phyloP scores from a whole-genome alignment of 2,888 invertebrate genomes.

The Dryocosmus kuriphilus region DNA sequence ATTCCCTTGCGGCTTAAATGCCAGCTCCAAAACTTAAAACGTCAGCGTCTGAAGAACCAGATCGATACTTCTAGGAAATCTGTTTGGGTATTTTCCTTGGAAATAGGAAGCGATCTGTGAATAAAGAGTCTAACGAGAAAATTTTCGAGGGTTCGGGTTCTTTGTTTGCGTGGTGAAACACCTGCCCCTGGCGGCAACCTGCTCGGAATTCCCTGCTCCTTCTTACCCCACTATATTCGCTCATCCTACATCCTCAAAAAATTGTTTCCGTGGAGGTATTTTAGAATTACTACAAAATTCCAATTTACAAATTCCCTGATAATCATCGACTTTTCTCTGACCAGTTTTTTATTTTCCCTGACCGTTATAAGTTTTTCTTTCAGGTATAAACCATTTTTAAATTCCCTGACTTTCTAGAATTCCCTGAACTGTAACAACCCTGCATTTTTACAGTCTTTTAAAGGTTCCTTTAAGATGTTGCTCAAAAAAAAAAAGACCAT shows the following conservation, averaged over 20 bases:
- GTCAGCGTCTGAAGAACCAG: background rate
- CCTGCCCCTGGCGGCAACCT: slow-evolving; percentile 67
- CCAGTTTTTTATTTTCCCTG: too few species aligned
- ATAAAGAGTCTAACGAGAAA: slow-evolving; percentile 37
- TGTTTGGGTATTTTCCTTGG: slow-evolving; percentile 20
- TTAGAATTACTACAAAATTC: too few species aligned
- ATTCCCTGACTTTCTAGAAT: too few species aligned
- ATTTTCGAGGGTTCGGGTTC: slow-evolving; percentile 51
- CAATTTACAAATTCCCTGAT: too few species aligned
- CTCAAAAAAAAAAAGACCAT: background rate
- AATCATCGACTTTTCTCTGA: too few species aligned
- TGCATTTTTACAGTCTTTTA: too few species aligned
- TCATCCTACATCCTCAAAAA: background rate
- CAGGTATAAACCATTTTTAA: too few species aligned
- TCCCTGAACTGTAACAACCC: too few species aligned
- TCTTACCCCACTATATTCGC: slow-evolving; percentile 36
- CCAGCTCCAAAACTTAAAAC: background rate
- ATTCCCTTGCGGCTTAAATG: background rate
- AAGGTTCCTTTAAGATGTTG: background rate
- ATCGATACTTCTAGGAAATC: background rate
- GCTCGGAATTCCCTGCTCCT: slow-evolving; percentile 51
- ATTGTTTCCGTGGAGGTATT: background rate
- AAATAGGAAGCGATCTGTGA: background rate
- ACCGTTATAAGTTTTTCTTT: too few species aligned
- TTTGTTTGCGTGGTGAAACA: slow-evolving; percentile 65